Conservation (phyloP, 2,797 vertebrate species). For the Glossophaga mutica region DNA sequence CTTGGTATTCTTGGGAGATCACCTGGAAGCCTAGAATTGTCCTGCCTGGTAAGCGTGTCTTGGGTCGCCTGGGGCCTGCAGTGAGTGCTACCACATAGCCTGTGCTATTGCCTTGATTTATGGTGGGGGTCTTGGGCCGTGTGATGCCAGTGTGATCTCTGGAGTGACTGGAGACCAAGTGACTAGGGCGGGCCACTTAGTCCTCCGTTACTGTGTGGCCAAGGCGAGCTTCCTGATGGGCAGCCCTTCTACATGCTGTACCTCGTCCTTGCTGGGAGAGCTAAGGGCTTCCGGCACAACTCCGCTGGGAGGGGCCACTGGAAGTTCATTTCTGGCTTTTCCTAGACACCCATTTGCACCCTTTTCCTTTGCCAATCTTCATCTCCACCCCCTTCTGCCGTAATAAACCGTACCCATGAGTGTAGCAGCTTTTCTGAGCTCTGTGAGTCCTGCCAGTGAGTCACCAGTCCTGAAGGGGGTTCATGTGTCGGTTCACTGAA, state of each 20-base stretch:
- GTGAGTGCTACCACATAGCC: not conserved
- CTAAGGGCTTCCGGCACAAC: not conserved
- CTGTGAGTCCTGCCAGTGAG: not conserved
- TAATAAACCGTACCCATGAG: not conserved
- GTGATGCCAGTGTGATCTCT: not conserved
- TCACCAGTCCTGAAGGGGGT: no score
- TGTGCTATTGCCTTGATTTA: not conserved
- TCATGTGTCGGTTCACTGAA: not conserved
- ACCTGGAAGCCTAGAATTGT: not conserved
- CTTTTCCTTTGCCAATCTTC: not conserved
- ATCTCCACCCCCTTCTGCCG: rapidly evolving
- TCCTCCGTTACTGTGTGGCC: rapidly evolving
- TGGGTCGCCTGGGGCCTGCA: not conserved
- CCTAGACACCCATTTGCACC: not conserved
- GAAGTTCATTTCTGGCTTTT: not conserved
- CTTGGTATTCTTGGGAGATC: not conserved
- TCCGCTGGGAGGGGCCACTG: not conserved
- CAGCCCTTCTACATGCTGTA: rapidly evolving
- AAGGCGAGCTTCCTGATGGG: not conserved
- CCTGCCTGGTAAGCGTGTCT: not conserved
- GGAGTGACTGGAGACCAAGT: not conserved
- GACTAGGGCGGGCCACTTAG: not conserved
- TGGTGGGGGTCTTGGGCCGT: not conserved
- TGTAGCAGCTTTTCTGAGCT: not conserved
- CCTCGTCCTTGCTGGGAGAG: not conserved